Conservation (phyloP, 2,888 invertebrate genomes). For the Mimachlamys varia region DNA sequence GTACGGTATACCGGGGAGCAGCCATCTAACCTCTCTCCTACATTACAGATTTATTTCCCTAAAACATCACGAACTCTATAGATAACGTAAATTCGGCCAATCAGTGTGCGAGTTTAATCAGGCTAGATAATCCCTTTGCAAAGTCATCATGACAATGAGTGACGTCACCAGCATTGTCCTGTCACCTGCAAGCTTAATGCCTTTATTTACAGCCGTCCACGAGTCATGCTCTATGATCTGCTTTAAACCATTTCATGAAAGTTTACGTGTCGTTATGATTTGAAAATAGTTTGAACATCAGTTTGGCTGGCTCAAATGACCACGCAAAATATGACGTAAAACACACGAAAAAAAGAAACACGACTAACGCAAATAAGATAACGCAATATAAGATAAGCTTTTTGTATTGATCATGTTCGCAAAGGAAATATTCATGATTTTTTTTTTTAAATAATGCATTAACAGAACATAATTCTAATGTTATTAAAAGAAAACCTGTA, state of each 20-base stretch:
- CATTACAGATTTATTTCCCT: not conserved
- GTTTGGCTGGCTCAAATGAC: too few relatives aligned
- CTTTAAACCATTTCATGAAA: not conserved
- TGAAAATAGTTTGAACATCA: too few relatives aligned
- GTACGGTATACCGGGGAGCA: not conserved
- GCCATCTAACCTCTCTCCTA: not conserved
- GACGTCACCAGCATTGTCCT: not conserved
- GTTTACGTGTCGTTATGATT: not conserved
- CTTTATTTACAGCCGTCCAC: not conserved
- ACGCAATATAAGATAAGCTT: too few relatives aligned
- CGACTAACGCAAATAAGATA: too few relatives aligned
- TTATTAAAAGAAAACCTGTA: too few relatives aligned
- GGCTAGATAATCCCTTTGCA: not conserved
- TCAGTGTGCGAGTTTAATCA: not conserved
- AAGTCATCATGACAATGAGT: not conserved
- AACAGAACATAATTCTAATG: too few relatives aligned
- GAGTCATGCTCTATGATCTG: not conserved
- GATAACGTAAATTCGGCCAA: conserved; percentile 1
- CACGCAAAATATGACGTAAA: too few relatives aligned
- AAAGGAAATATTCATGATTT: too few relatives aligned
- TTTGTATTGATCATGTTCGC: too few relatives aligned
- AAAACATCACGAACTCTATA: not conserved
- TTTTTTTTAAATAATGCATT: too few relatives aligned
- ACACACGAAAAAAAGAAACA: too few relatives aligned
- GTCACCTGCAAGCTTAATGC: not conserved